phyloP scores from a whole-genome alignment of 92 coral and sea anemone genomes.

The Siderastrea radians region DNA sequence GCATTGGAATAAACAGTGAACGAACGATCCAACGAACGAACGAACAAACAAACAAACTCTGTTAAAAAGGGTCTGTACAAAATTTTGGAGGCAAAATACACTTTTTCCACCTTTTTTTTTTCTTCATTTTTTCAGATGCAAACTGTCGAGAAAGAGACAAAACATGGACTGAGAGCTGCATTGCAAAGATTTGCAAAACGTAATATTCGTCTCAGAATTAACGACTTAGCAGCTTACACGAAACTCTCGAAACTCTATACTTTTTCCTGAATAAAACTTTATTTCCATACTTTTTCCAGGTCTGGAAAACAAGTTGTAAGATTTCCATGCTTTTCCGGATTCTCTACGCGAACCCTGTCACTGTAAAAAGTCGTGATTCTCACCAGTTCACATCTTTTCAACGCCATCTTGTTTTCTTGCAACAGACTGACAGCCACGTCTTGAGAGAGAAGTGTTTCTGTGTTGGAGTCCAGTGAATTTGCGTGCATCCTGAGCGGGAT shows the following conservation, averaged over 20 bases:
- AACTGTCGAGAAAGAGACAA: too few species aligned
- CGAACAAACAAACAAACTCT: neutral
- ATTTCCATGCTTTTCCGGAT: too few species aligned
- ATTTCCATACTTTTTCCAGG: too few species aligned
- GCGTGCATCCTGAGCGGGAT: conserved; percentile 80
- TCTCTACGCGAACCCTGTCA: neutral
- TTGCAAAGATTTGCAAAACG: too few species aligned
- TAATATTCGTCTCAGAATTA: too few species aligned
- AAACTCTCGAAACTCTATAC: too few species aligned
- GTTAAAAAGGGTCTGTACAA: neutral
- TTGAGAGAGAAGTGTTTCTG: conserved; percentile 89
- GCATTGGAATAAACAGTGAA: neutral
- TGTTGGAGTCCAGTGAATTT: conserved; percentile 73
- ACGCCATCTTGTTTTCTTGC: conserved; percentile 88
- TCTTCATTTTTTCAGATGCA: too few species aligned
- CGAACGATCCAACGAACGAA: neutral
- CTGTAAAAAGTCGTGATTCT: conserved; percentile 18
- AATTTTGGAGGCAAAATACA: too few species aligned
- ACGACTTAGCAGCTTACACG: too few species aligned
- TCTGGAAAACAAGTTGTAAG: too few species aligned
- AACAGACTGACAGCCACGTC: conserved; percentile 93
- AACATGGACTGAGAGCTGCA: neutral
- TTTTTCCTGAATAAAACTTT: too few species aligned
- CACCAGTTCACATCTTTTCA: conserved; percentile 97
- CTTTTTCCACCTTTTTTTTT: neutral